A percentile compares a stretch with the other conserved stretches of the same genome.
Conservation (phyloP, 2,113 vertebrate species). For the Forbesichthys agassizii region DNA sequence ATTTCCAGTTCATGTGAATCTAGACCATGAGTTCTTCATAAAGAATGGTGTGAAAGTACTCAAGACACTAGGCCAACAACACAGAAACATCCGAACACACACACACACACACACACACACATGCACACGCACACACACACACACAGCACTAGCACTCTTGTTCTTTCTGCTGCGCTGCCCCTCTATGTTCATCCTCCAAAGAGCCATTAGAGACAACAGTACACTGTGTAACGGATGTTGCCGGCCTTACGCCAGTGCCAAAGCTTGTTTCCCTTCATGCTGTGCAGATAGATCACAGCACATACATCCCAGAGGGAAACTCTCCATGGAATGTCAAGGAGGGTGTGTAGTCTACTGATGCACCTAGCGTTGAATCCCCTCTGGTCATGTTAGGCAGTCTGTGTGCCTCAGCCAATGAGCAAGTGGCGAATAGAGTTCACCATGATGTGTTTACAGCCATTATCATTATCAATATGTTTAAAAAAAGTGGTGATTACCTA, state of each 20-base stretch:
- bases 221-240: constrained; percentile 52
- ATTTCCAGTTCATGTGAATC: no score
- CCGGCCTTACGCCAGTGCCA: constrained; percentile 32
- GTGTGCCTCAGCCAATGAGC: not conserved
- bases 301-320: not conserved
- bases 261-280: constrained; percentile 35
- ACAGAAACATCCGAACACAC: not conserved
- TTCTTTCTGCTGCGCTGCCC: not conserved
- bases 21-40: constrained; percentile 1
- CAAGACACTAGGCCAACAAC: not conserved
- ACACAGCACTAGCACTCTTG: not conserved
- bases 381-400: not conserved
- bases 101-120: not conserved
- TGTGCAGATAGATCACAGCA: constrained; percentile 27
- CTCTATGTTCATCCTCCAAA: constrained; percentile 46
- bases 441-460: no score
- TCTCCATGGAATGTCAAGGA: not conserved
- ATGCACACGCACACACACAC: not conserved
- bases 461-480: no score
- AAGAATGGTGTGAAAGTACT: constrained; percentile 3
- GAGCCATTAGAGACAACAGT: constrained; percentile 54
- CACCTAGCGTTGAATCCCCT: not conserved
- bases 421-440: not conserved
- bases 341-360: constrained; percentile 1
- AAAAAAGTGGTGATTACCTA: no score